These are phyloP conservation scores for Vidua chalybeata DNA, from an alignment of 2,113 vertebrate species.

Conservation along the genomic window DNA sequence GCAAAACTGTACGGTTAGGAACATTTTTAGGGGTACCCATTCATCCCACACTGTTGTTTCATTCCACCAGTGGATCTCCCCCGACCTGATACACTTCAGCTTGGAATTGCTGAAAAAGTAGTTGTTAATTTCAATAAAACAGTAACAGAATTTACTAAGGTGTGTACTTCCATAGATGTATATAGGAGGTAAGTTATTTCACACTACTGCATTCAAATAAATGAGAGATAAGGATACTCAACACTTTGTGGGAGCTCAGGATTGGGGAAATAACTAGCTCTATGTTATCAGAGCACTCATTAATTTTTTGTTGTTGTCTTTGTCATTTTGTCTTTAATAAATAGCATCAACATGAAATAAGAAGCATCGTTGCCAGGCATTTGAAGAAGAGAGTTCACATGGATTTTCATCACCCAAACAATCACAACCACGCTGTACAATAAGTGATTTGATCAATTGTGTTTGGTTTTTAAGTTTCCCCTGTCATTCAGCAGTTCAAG, in stretches of 20 bases:
- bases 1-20: not conserved
- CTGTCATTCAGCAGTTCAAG: constrained; percentile 45
- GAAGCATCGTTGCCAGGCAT: not conserved
- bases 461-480: constrained; percentile 17
- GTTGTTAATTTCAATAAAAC: not conserved
- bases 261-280: not conserved
- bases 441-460: not conserved
- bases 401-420: not conserved
- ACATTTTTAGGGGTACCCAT: not conserved
- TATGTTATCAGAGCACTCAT: not conserved
- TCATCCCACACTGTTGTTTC: not conserved
- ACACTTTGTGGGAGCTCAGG: not conserved
- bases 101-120: not conserved
- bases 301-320: not conserved
- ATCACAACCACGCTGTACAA: not conserved
- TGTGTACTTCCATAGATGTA: not conserved
- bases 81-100: not conserved
- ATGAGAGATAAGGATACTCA: not conserved
- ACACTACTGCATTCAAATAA: not conserved
- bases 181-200: not conserved
- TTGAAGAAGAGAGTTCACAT: constrained; percentile 1
- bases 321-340: not conserved
- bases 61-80: not conserved
- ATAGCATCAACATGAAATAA: constrained; percentile 75
- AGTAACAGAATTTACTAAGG: not conserved